Evolutionary conservation across 2,113 vertebrate genomes (phyloP).

Genomic region (Xyrauchen texanus): DNA sequence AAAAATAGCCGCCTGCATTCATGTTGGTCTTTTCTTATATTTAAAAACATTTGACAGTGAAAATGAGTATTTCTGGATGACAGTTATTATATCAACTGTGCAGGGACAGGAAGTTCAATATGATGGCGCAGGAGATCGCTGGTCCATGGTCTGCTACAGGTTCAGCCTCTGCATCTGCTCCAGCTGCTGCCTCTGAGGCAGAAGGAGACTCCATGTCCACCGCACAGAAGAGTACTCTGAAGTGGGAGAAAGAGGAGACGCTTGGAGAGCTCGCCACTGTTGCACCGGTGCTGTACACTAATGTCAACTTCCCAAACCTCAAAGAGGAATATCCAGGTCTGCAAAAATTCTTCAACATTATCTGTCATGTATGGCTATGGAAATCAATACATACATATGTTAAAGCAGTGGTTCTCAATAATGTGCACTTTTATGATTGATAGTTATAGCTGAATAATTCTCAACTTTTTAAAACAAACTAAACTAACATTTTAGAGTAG

Average conservation of each 20-base stretch:
- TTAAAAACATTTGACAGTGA: too few species aligned
- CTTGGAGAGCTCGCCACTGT: slow-evolving; percentile 94
- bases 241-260: slow-evolving; percentile 97
- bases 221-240: slow-evolving; percentile 91
- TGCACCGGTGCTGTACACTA: slow-evolving; percentile 94
- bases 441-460: too few species aligned
- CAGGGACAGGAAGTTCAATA: slow-evolving; percentile 89
- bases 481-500: too few species aligned
- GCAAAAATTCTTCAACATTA: not conserved
- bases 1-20: too few species aligned
- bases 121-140: slow-evolving; percentile 79
- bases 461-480: too few species aligned
- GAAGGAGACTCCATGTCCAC: slow-evolving; percentile 90
- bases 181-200: slow-evolving; percentile 79
- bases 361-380: too few species aligned
- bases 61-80: not conserved
- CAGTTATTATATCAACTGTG: slow-evolving; percentile 39
- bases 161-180: slow-evolving; percentile 62
- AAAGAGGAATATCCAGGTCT: slow-evolving; percentile 91
- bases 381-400: too few species aligned
- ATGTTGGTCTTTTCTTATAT: too few species aligned
- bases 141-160: slow-evolving; percentile 78
- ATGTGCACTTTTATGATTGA: too few species aligned
- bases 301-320: slow-evolving; percentile 90
- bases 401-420: too few species aligned